phyloP scores from a whole-genome alignment of 2,888 invertebrate species.

The Cerastoderma edule region DNA sequence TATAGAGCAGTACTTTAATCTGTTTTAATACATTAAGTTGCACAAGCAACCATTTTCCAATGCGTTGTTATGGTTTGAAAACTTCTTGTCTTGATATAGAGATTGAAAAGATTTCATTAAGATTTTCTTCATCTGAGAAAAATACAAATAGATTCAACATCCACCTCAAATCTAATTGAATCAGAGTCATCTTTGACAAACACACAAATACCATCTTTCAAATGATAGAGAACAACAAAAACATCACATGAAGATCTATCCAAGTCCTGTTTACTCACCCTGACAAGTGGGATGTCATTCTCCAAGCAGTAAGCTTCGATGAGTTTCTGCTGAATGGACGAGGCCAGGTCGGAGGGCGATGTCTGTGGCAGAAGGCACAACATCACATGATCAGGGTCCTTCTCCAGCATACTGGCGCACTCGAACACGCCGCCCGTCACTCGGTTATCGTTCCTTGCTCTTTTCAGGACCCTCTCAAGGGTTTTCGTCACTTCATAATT shows the following conservation, averaged over 20 bases:
- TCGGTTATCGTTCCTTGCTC: conserved; percentile 44
- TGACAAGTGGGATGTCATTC: conserved; percentile 77
- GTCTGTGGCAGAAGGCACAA: conserved; percentile 78
- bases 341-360: conserved; percentile 71
- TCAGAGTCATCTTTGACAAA: not conserved
- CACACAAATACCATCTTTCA: not conserved
- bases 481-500: conserved; percentile 6
- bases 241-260: not conserved
- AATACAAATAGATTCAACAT: too few relatives aligned
- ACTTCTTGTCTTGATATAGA: too few relatives aligned
- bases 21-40: too few relatives aligned
- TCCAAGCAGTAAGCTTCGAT: conserved; percentile 82
- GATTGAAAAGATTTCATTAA: too few relatives aligned
- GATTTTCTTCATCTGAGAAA: too few relatives aligned
- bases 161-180: too few relatives aligned
- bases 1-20: too few relatives aligned
- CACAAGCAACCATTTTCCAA: too few relatives aligned
- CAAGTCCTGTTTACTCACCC: conserved; percentile 63
- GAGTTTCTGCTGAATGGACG: conserved; percentile 81
- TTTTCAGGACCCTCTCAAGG: conserved; percentile 38
- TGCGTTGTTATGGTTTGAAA: too few relatives aligned
- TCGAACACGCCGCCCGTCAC: conserved; percentile 76
- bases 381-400: conserved; percentile 77
- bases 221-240: not conserved
- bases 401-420: conserved; percentile 76